Base-by-base conservation (phyloP, 2,888 invertebrate species). In the Sesia bembeciformis region DNA sequence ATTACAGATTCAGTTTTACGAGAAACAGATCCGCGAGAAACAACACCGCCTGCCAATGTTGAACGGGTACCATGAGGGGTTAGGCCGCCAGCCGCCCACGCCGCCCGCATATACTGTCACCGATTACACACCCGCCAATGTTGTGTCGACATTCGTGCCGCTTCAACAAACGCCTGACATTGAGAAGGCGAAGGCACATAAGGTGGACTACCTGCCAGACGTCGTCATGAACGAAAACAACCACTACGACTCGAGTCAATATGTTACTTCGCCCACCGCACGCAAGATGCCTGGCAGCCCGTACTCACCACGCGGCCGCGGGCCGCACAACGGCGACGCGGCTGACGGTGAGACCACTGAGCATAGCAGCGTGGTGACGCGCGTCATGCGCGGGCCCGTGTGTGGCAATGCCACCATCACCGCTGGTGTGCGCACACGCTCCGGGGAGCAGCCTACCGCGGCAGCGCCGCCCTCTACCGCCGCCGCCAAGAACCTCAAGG, bases 381-480 rank as follows among this genome's bases (percentile, higher is more conserved):
- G 92, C 68, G 94, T 95, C n/a, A 95, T 95, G 94, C 89, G 91
- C 53, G 94, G 93, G 0, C 94, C 95, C 0, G 92, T 93, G 57
- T 91, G 92, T 57, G 95, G 95, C 68, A 92, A 93, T 60, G 95
- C 95, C 42, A 93, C 94, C 8, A 92, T 93, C 23, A 85, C 90
- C 52, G 74, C 87, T 4, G 91, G 92, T 52, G 91, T 91, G 73
- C 91, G 84, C 62, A 86, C 92, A 54, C 90, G 91, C 62, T 89
- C 91, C 62, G 77, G 69, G 91, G 63, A 90, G 84, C 54, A 78
- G 84, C 49, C 49, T 63, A 66, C 4, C 65, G 61, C 53, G 65
- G 65, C 41, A 68, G 68, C 51, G 81, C 80, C 53, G 83, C 79
- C 8, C 83, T 81, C 66, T 76, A 63, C 57, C 75, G 85, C 57